A percentile compares a stretch with the other conserved stretches of the same genome.
These are phyloP conservation scores for Aphelinus certus DNA, from an alignment of 1,140 invertebrate species.

Conservation along the genomic window DNA sequence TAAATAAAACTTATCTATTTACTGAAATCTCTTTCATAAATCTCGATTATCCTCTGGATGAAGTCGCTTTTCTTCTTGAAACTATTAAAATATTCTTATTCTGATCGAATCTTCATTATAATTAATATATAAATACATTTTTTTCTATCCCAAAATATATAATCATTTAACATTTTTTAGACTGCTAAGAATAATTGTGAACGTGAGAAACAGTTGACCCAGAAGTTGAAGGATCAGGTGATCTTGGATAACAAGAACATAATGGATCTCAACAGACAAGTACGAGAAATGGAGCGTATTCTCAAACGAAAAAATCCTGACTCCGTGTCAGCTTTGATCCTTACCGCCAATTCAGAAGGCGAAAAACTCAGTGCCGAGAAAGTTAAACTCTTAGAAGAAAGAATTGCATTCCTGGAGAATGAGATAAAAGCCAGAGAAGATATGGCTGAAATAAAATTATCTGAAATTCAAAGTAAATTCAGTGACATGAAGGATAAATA, in stretches of 20 bases:
- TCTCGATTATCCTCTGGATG: not conserved
- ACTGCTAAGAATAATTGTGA: conserved; percentile 62
- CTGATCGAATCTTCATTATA: not conserved
- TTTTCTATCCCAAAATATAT: not conserved
- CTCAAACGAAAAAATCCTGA: conserved; percentile 81
- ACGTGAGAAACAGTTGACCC: conserved; percentile 69
- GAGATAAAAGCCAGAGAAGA: conserved; percentile 75
- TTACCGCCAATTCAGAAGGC: conserved; percentile 70
- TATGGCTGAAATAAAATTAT: conserved; percentile 74
- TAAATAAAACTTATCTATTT: conserved; percentile 35
- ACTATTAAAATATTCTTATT: not conserved
- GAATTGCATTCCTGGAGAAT: conserved; percentile 73
- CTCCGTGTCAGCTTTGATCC: conserved; percentile 78
- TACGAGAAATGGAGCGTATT: conserved; percentile 83
- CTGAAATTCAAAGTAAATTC: conserved; percentile 77
- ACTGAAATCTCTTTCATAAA: not conserved
- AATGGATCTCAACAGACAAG: conserved; percentile 79
- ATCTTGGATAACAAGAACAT: conserved; percentile 77
- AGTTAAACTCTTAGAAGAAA: conserved; percentile 73
- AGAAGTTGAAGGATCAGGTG: conserved; percentile 71
- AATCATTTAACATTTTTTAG: conserved; percentile 17
- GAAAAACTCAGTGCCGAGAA: conserved; percentile 60
- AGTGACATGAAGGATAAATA: conserved; percentile 80
- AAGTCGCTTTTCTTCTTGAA: not conserved
- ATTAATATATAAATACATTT: not conserved